Base-by-base conservation (phyloP, 2,888 invertebrate genomes). In the Cactoblastis cactorum region DNA sequence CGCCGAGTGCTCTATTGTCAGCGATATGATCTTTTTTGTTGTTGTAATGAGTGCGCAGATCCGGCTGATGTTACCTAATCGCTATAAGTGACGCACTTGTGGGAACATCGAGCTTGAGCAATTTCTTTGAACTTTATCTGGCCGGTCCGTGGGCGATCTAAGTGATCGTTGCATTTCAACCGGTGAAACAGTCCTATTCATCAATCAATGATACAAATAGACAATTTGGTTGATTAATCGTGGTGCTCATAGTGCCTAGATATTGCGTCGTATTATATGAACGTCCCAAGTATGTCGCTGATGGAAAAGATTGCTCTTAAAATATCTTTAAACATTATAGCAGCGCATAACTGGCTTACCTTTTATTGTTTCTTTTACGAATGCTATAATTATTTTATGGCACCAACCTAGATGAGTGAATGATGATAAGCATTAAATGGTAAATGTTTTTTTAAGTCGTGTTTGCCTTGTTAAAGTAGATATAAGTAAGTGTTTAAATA, bases 31-130 rank as follows among this genome's bases (percentile, higher is more conserved):
- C 83, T 75, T 79, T 81, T 80, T 82, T 83, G 28, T 28, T 74
- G 67, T 68, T 76, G 78, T 86, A 85, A 86, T 85, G 80, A 81
- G 76, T 73, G 69, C 67, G 72, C 74, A 79, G 82, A 82, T 86
- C 86, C 85, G 83, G 86, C 75, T 77, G 77, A 77, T 78, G 81
- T 85, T 85, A 81, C 80, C 72, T 83, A 85, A 87, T 75, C 70
- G 65, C 58, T 62, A 62, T 41, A 63, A 65, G 67, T 80, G 80
- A 83, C 80, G 83, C 79, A 81, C 77, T 83, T 81, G 75, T 78
- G 82, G 76, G 82, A 84, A 83, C 68, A 56, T 63, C 62, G 57
- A 61, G 67, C 49, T 76, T 73, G 67, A 72, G 78, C 75, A 79
- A 80, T 81, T 77, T 71, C 67, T 75, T 71, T 71, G 64, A 67